Evolutionary conservation across 2,797 vertebrate genomes (phyloP).

Genomic region (Psittacula echo): DNA sequence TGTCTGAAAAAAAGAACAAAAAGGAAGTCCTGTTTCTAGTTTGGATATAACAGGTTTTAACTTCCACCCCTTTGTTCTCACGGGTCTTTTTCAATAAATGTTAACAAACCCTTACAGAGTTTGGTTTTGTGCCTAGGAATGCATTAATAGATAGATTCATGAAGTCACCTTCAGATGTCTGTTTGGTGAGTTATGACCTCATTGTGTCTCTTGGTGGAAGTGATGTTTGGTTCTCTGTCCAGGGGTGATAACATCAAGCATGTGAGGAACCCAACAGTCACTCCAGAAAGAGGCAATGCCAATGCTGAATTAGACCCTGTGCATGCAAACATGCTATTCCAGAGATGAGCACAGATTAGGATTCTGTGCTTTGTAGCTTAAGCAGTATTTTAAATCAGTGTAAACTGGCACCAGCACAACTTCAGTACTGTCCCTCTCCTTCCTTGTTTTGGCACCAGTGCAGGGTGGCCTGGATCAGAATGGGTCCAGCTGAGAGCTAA

Average conservation of each 20-base stretch:
- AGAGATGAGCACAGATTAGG: background rate
- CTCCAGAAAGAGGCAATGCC: accelerated
- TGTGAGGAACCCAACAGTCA: background rate
- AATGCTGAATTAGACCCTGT: background rate
- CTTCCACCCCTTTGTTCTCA: background rate
- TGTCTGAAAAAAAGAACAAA: background rate
- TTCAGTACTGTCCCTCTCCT: background rate
- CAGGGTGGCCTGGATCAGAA: background rate
- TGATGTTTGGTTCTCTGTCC: background rate
- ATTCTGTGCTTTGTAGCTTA: background rate
- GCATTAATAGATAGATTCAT: background rate
- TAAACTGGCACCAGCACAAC: background rate
- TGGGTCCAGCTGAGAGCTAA: conserved; percentile 25
- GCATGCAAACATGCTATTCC: background rate
- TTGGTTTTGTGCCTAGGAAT: background rate
- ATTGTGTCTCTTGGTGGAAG: background rate
- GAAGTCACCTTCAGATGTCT: background rate
- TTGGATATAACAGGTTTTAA: background rate
- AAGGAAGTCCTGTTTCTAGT: background rate
- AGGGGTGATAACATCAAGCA: accelerated
- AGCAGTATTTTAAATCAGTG: background rate
- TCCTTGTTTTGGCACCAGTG: background rate
- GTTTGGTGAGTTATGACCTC: background rate
- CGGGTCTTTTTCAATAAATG: background rate
- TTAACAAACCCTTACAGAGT: background rate